Evolutionary conservation across 2,797 vertebrate genomes (phyloP), one percentile per base, ranked within the genome.

Genomic region (Rachycentron canadum): DNA sequence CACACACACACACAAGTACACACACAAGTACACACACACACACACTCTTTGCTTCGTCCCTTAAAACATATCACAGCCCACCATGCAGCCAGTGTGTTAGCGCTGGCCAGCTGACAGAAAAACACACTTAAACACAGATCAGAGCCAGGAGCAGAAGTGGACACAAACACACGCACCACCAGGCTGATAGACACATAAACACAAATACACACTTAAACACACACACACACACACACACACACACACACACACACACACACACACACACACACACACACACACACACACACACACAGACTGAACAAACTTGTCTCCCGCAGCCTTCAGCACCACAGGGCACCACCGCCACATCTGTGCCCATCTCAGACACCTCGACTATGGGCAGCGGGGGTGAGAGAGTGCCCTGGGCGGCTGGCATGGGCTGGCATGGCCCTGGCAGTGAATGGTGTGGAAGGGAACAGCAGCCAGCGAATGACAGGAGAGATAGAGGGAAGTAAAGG

Each of bases 261-360:
- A 56, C n/a, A 59, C 73, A 73, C 65, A 78, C 40, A 69, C 17
- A 78, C 38, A 67, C 49, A 72, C 19, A 21, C 21, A 76, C 68
- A 68, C 70, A 72, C 45, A 79, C 71, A 81, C 62, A 67, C 78
- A 79, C 80, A 71, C 10, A 79, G 64, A 90, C 74, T 69, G 78
- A 84, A 87, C 88, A 89, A 89, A 86, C 90, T 86, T 84, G 84
- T 86, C 80, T 86, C 92, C 90, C 66, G 71, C 90, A 90, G 92
- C 88, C 92, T 91, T 81, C 41, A 78, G 83, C 91, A 83, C 92
- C 82, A 83, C 88, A 79, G 88, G 92, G 86, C 89, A 91, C 83
- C 83, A 32, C 88, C 80, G 77, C 92, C 94, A 95, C 93, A 95
- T 94, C 94, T 95, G 94, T 95, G 94, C 91, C 93, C 90, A 91